Evolutionary conservation across 1,140 invertebrate species (phyloP).

Genomic region (Fopius arisanus): DNA sequence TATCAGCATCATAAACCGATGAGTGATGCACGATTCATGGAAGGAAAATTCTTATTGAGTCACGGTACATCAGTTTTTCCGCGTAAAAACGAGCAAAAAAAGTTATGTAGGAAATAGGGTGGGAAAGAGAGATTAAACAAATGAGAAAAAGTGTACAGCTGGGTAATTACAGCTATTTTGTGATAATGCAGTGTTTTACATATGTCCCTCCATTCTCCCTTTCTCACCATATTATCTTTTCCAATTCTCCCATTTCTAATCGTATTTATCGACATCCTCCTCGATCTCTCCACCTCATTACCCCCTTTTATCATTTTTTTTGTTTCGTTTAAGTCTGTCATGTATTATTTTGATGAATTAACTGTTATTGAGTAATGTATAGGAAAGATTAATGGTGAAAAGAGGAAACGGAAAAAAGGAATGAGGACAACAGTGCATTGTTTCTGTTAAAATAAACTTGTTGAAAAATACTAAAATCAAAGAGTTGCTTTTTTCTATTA

Average conservation of each 20-base stretch:
- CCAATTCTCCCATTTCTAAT: slow-evolving; percentile 31
- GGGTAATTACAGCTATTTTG: slow-evolving; percentile 53
- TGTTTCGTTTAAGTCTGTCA: slow-evolving; percentile 51
- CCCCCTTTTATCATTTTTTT: slow-evolving; percentile 33
- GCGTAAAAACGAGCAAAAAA: slow-evolving; percentile 23
- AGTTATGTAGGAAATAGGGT: slow-evolving; percentile 21
- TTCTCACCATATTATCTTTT: slow-evolving; percentile 36
- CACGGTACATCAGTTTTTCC: slow-evolving; percentile 13
- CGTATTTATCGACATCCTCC: slow-evolving; percentile 18
- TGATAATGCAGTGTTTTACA: slow-evolving; percentile 55
- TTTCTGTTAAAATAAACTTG: slow-evolving; percentile 65
- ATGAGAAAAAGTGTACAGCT: slow-evolving; percentile 31
- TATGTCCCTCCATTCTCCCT: slow-evolving; percentile 39
- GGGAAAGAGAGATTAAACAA: slow-evolving; percentile 21
- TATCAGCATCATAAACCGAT: slow-evolving; percentile 48
- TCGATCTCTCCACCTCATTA: slow-evolving; percentile 21
- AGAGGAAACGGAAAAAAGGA: not conserved
- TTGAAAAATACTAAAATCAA: slow-evolving; percentile 45
- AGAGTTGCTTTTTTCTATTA: not conserved
- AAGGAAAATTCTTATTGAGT: slow-evolving; percentile 30
- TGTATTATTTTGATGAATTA: slow-evolving; percentile 61
- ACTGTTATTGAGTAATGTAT: slow-evolving; percentile 58
- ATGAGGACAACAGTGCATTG: slow-evolving; percentile 56
- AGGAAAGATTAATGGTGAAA: slow-evolving; percentile 43
- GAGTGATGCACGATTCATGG: slow-evolving; percentile 35